Percentiles rank a stretch among this genome's conserved stretches.
Evolutionary conservation across 1,140 invertebrate species (phyloP).

Genomic region (Tetragnatha versicolor): DNA sequence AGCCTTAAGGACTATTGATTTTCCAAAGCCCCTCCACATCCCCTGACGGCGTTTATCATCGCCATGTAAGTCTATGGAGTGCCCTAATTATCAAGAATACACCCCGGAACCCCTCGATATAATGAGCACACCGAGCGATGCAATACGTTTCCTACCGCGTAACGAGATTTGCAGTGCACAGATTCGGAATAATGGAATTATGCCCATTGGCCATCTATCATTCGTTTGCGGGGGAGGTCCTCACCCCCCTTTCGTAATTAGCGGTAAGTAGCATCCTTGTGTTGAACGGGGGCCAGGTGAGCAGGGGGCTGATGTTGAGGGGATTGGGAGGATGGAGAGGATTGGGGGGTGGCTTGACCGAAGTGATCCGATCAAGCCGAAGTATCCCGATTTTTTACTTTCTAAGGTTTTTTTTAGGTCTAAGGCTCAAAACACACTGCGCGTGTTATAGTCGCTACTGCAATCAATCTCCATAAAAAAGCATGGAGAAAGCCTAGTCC

Average conservation of each 20-base stretch:
- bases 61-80: constrained; percentile 27
- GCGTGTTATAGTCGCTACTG: too few species aligned
- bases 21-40: constrained; percentile 14
- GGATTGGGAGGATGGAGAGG: background rate
- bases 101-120: constrained; percentile 12
- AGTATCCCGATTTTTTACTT: too few species aligned
- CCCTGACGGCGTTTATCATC: constrained; percentile 31
- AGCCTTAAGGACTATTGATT: constrained; percentile 43
- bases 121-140: constrained; percentile 25
- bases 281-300: background rate
- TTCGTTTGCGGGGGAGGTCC: constrained; percentile 25
- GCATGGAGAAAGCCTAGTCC: too few species aligned
- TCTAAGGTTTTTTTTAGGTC: too few species aligned
- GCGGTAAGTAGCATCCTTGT: constrained; percentile 31
- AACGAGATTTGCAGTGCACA: constrained; percentile 52
- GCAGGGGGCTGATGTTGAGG: background rate
- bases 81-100: constrained; percentile 31
- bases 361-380: too few species aligned
- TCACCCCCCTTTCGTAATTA: constrained; percentile 25
- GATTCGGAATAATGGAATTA: constrained; percentile 54
- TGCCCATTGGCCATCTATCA: constrained; percentile 54
- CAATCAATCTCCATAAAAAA: too few species aligned
- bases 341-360: background rate
- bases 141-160: constrained; percentile 28
- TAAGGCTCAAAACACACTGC: too few species aligned